Base-by-base conservation (phyloP, 1,140 invertebrate genomes). In the Macrostomum lignano region DNA sequence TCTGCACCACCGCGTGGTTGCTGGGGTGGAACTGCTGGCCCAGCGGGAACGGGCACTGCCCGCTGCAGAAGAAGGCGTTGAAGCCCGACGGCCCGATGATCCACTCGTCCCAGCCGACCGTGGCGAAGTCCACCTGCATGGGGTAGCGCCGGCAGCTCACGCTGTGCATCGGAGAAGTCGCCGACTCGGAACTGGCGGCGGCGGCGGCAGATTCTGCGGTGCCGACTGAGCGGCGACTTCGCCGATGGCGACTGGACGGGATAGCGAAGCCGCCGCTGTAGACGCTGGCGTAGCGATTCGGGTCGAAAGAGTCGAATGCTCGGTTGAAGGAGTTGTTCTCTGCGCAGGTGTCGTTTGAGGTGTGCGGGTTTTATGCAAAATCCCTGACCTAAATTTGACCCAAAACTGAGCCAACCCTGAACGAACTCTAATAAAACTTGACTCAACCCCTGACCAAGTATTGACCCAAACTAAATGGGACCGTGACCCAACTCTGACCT, bases 1-100 rank as follows among this genome's bases (percentile, higher is more conserved):
- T 67, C 39, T 68, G 64, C 23, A 72, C 60, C 13, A 67, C 70
- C 13, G 67, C 68, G 40, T 73, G 68, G 46, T 72, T 72, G 14
- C 67, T 68, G 0, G 66, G 66, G 36, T 51, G 53, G 36, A 60
- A 55, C 40, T 55, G 58, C 40, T 63, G 59, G 3, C 56, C 62
- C 14, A 65, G 39, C 0, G 66, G 64, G 29, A 64, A 65, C 7
- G 60, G 47, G 47, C 70, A 72, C 14, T 58, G 52, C 0, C 70
- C 70, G 28, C 53, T 51, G 44, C 68, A 72, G 38, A 67, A 65
- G 44, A 67, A 66, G 14, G 68, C 68, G 35, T 65, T 63, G 40
- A 70, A 71, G 2, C 63, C 64, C 41, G 65, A 61, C 0, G 70
- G 70, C 0, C 66, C 65, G 37, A 61, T 58, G 32, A 60, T 58